Percentiles rank a stretch among this genome's conserved stretches.
Evolutionary conservation across 2,888 invertebrate species (phyloP).

Genomic region (Troilus luridus): DNA sequence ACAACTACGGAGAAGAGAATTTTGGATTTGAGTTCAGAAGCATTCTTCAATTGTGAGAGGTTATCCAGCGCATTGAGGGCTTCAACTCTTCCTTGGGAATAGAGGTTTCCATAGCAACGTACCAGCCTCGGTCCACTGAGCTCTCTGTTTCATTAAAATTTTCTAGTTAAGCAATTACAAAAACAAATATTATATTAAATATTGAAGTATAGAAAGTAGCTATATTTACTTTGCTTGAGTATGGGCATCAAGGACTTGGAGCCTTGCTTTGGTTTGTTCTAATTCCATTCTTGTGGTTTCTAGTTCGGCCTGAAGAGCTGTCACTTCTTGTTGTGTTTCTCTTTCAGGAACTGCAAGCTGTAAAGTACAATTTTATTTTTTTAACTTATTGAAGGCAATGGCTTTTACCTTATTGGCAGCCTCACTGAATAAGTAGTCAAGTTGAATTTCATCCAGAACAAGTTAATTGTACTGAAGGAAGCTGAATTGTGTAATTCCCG

Average conservation of each 20-base stretch:
- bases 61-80: constrained; percentile 88
- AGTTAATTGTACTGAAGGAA: no score
- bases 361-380: neutral
- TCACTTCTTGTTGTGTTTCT: constrained; percentile 66
- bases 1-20: constrained; percentile 96
- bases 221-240: constrained; percentile 63
- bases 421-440: no score
- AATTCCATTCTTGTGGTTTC: constrained; percentile 70
- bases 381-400: neutral
- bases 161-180: neutral
- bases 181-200: constrained; percentile 5
- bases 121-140: constrained; percentile 73
- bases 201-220: neutral
- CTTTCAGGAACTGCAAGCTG: constrained; percentile 61
- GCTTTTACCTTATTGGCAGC: no score
- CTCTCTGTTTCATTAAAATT: constrained; percentile 67
- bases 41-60: constrained; percentile 84
- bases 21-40: constrained; percentile 92
- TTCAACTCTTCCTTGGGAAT: constrained; percentile 87
- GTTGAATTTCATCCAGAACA: no score
- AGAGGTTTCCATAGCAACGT: constrained; percentile 86
- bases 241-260: constrained; percentile 64
- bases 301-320: constrained; percentile 69
- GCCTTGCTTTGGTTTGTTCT: constrained; percentile 68
- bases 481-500: no score